A percentile compares a stretch with the other conserved stretches of the same genome.
phyloP scores from a whole-genome alignment of 2,113 vertebrate genomes.

The Pelobates fuscus region DNA sequence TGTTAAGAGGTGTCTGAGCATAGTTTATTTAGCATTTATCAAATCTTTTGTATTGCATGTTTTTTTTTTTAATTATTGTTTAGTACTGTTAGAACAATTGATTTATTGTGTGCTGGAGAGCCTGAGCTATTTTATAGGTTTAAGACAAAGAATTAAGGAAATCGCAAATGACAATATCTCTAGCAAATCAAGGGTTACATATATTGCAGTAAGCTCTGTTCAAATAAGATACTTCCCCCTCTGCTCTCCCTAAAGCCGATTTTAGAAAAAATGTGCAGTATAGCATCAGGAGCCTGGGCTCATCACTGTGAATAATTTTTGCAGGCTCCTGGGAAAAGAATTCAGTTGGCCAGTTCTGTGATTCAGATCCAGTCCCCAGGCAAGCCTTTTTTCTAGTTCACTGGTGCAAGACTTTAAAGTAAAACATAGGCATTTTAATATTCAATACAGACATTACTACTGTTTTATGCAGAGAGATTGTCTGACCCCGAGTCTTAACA shows the following conservation, averaged over 20 bases:
- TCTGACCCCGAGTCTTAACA: conserved; percentile 14
- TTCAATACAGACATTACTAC: conserved; percentile 31
- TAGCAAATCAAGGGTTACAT: neutral
- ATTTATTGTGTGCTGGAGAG: too few relatives aligned
- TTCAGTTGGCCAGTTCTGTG: conserved; percentile 48
- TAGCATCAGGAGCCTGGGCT: conserved; percentile 40
- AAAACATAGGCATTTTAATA: conserved; percentile 44
- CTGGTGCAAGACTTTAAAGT: conserved; percentile 50
- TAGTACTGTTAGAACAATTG: too few relatives aligned
- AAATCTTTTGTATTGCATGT: too few relatives aligned
- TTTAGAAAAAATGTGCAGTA: conserved; percentile 26
- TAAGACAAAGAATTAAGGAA: too few relatives aligned
- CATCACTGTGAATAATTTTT: conserved; percentile 49
- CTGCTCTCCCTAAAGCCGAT: conserved; percentile 26
- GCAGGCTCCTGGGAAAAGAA: conserved; percentile 41
- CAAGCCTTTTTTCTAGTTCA: conserved; percentile 48
- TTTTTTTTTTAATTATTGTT: too few relatives aligned
- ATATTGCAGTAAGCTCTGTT: neutral
- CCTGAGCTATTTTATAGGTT: too few relatives aligned
- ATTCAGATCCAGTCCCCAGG: conserved; percentile 45
- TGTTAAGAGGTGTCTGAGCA: too few relatives aligned
- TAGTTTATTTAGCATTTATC: too few relatives aligned
- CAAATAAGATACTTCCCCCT: neutral
- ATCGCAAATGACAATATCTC: too few relatives aligned
- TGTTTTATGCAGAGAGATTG: conserved; percentile 36